Percentiles rank a stretch among this genome's conserved stretches.
These are phyloP conservation scores for Bufo gargarizans DNA, from an alignment of 2,113 vertebrate genomes.

Conservation along the genomic window DNA sequence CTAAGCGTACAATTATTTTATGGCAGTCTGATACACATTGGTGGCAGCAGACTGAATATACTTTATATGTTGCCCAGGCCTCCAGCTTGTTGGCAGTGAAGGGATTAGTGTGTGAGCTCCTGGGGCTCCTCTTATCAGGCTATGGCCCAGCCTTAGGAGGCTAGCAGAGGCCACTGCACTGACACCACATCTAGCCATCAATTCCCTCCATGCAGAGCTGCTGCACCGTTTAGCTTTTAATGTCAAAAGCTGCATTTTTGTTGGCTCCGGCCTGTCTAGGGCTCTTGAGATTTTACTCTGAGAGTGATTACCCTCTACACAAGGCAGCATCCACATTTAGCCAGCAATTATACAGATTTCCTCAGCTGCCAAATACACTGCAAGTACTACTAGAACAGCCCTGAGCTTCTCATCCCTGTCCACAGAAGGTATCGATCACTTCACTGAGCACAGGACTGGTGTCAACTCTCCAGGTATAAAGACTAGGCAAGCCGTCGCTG, in stretches of 20 bases:
- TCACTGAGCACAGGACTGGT: background rate
- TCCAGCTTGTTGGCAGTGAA: background rate
- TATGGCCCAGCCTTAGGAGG: conserved; percentile 60
- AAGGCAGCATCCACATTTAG: conserved; percentile 74
- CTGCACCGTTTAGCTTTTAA: conserved; percentile 84
- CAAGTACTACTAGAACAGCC: conserved; percentile 21
- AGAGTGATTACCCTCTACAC: conserved; percentile 75
- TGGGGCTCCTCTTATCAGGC: conserved; percentile 60
- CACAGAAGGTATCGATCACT: background rate
- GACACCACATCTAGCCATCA: conserved; percentile 79
- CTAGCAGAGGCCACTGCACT: conserved; percentile 69
- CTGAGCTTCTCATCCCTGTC: conserved; percentile 29
- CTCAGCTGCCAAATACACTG: conserved; percentile 55
- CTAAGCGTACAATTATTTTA: no score
- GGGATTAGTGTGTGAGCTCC: conserved; percentile 34
- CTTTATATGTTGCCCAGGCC: background rate
- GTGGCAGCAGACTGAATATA: background rate
- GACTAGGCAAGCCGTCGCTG: background rate
- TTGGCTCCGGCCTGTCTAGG: conserved; percentile 87
- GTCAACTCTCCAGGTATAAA: background rate
- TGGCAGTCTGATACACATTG: no score
- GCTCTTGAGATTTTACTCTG: conserved; percentile 75
- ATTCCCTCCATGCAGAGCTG: conserved; percentile 76
- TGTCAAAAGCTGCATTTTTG: conserved; percentile 86
- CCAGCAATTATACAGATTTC: conserved; percentile 72